phyloP scores from a whole-genome alignment of 2,797 vertebrate genomes.

The Meriones psammophilus region DNA sequence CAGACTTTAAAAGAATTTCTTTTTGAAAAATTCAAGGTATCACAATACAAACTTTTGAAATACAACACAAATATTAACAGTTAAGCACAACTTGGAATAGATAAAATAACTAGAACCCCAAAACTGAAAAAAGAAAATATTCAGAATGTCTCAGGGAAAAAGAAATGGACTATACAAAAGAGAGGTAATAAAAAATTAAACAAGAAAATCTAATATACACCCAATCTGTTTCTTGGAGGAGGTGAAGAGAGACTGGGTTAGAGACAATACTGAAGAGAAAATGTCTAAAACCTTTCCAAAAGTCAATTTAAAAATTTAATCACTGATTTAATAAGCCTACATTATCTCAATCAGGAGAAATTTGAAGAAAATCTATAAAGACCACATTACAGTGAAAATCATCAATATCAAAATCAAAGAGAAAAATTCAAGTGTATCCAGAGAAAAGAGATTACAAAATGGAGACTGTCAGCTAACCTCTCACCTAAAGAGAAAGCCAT shows the following conservation, averaged over 20 bases:
- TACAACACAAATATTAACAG: conserved; percentile 50
- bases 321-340: conserved; percentile 56
- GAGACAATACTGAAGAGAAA: conserved; percentile 12
- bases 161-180: conserved; percentile 19
- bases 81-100: not conserved
- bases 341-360: conserved; percentile 39
- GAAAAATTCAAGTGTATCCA: conserved; percentile 20
- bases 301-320: conserved; percentile 60
- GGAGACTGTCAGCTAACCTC: not conserved
- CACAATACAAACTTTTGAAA: conserved; percentile 40
- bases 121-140: conserved; percentile 15
- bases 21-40: conserved; percentile 39
- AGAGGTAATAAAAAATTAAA: conserved; percentile 5
- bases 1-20: conserved; percentile 33
- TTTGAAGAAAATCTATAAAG: conserved; percentile 6
- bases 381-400: conserved; percentile 9
- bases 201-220: conserved; percentile 32
- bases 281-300: not conserved
- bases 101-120: not conserved
- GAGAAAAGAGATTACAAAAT: conserved; percentile 37
- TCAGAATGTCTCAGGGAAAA: conserved; percentile 39
- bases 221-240: conserved; percentile 24
- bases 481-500: conserved; percentile 17
- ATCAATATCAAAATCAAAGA: conserved; percentile 48
- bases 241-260: not conserved